Evolutionary conservation across 64 coral and sea anemone genomes (phyloP).

Genomic region (Montipora sp.): DNA sequence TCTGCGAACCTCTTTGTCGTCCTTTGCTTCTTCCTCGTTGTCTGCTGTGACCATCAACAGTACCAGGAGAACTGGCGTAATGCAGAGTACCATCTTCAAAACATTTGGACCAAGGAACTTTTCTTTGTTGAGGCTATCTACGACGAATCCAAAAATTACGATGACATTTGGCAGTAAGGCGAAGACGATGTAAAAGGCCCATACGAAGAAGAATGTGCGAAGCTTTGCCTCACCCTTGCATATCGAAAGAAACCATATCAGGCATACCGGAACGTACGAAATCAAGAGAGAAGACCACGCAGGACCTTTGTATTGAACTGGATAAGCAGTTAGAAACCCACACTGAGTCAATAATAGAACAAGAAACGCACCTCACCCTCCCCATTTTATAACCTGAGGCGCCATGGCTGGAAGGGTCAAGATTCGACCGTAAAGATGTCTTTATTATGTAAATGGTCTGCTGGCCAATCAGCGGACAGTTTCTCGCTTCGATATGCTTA

Average conservation of each 20-base stretch:
- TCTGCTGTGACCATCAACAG: background rate
- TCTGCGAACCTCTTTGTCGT: background rate
- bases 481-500: too few relatives aligned
- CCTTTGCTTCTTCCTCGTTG: too few relatives aligned
- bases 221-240: background rate
- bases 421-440: too few relatives aligned
- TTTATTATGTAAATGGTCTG: too few relatives aligned
- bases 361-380: background rate
- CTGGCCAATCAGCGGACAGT: too few relatives aligned
- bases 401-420: too few relatives aligned
- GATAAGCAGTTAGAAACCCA: background rate
- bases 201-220: background rate
- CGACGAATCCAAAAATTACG: background rate
- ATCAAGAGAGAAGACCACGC: background rate
- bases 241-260: background rate
- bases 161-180: background rate
- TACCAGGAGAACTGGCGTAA: background rate
- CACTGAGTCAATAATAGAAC: background rate
- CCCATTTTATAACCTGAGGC: too few relatives aligned
- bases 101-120: slow-evolving; percentile 2
- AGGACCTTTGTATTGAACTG: background rate
- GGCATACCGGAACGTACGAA: background rate
- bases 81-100: slow-evolving; percentile 20
- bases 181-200: background rate
- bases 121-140: background rate